phyloP scores from a whole-genome alignment of 1,140 invertebrate species.

The Dendroctonus valens region DNA sequence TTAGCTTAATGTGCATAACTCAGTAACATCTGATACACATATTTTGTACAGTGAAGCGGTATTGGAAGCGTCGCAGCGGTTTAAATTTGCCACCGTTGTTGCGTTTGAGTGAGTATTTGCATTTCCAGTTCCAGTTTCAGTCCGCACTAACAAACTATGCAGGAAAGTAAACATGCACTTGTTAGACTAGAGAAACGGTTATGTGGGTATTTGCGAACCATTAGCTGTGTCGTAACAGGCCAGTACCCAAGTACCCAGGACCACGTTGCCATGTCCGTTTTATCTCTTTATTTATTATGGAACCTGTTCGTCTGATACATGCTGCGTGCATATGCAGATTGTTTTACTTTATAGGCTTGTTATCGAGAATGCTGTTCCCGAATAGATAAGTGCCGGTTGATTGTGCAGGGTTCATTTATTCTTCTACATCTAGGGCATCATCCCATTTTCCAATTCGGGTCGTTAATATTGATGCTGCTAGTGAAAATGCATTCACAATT shows the following conservation, averaged over 20 bases:
- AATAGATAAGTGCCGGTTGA: no score
- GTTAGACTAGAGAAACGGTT: conserved; percentile 32
- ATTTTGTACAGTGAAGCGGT: no score
- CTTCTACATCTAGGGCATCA: no score
- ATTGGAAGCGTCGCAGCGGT: background rate
- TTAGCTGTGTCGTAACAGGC: conserved; percentile 36
- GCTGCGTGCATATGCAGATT: background rate
- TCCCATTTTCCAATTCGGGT: no score
- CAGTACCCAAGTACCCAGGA: conserved; percentile 5
- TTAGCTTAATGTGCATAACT: no score
- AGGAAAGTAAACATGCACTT: conserved; percentile 34
- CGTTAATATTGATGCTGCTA: no score
- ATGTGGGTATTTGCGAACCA: conserved; percentile 33
- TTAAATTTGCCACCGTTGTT: conserved; percentile 1
- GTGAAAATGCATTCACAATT: no score
- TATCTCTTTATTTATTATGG: conserved; percentile 11
- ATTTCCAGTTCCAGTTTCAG: conserved; percentile 13
- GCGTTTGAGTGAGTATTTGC: conserved; percentile 5
- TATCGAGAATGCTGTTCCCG: background rate
- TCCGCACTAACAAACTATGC: conserved; percentile 19
- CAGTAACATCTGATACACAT: no score
- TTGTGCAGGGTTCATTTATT: no score
- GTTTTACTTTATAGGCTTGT: background rate
- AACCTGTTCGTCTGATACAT: background rate
- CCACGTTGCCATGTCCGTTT: conserved; percentile 1